These are phyloP conservation scores for Lasioglossum malachurum DNA, from an alignment of 2,888 invertebrate species.

Conservation along the genomic window DNA sequence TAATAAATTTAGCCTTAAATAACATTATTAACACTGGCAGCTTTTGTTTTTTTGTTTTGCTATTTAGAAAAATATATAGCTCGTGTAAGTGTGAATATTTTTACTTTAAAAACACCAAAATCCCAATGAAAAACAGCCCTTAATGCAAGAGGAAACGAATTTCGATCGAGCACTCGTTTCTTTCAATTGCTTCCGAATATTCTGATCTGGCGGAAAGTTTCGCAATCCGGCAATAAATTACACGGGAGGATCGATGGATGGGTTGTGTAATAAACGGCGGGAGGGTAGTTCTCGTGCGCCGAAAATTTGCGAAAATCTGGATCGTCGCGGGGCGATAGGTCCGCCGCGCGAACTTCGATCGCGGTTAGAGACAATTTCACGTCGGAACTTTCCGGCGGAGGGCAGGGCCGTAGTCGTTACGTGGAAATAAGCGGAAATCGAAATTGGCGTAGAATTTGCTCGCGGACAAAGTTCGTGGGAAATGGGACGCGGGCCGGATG, in stretches of 20 bases:
- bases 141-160: not conserved
- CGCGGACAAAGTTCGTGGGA: slow-evolving; percentile 53
- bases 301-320: slow-evolving; percentile 16
- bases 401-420: slow-evolving; percentile 55
- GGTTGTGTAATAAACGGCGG: not conserved
- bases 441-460: slow-evolving; percentile 58
- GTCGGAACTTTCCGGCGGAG: slow-evolving; percentile 54
- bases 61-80: not conserved
- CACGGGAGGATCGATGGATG: not conserved
- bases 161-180: not conserved
- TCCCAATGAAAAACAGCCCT: not conserved
- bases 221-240: not conserved
- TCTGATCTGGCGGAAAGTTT: not conserved
- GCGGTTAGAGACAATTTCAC: slow-evolving; percentile 67
- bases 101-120: not conserved
- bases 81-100: not conserved
- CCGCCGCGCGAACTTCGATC: slow-evolving; percentile 52
- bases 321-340: slow-evolving; percentile 14
- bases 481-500: slow-evolving; percentile 50
- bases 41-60: too few species aligned
- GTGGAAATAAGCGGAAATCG: slow-evolving; percentile 61
- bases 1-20: too few species aligned
- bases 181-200: not conserved
- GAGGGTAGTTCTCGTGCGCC: not conserved
- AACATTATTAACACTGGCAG: too few species aligned